Evolutionary conservation across 2,113 vertebrate species (phyloP).

Genomic region (Platycercus adscitus): DNA sequence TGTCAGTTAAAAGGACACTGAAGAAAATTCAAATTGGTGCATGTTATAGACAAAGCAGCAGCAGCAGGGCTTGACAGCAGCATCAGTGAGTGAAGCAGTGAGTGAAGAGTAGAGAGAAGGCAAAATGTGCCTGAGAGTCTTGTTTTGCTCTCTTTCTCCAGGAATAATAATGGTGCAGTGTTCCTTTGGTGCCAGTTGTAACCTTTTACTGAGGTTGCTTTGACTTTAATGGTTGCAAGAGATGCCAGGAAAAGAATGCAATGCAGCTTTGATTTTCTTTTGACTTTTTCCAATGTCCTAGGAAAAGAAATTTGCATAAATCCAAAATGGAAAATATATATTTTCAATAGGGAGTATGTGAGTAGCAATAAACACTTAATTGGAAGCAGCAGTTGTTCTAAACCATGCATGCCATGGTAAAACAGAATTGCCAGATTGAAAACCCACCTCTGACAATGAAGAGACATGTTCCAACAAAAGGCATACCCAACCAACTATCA

Average conservation of each 20-base stretch:
- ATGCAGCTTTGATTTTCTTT: background rate
- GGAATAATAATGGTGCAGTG: conserved; percentile 27
- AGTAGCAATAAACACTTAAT: background rate
- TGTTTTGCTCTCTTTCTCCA: conserved; percentile 33
- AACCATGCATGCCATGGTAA: background rate
- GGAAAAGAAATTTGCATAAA: background rate
- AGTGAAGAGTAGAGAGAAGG: background rate
- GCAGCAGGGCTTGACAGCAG: conserved; percentile 8
- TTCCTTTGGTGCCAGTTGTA: conserved; percentile 37
- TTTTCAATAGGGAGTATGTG: background rate
- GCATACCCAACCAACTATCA: background rate
- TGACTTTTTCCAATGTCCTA: conserved; percentile 46
- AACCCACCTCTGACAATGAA: background rate
- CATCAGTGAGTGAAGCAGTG: background rate
- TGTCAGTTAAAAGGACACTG: background rate
- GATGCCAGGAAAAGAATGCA: conserved; percentile 43
- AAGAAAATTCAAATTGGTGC: background rate
- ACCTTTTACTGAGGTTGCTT: conserved; percentile 60
- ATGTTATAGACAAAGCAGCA: background rate
- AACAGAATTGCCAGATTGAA: background rate
- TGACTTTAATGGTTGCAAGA: conserved; percentile 29
- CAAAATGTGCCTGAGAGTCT: background rate
- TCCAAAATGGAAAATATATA: background rate
- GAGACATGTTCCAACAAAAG: background rate
- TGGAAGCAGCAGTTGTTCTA: background rate